These are phyloP conservation scores for Anadara kagoshimensis DNA, from an alignment of 1,140 invertebrate species.

Conservation along the genomic window DNA sequence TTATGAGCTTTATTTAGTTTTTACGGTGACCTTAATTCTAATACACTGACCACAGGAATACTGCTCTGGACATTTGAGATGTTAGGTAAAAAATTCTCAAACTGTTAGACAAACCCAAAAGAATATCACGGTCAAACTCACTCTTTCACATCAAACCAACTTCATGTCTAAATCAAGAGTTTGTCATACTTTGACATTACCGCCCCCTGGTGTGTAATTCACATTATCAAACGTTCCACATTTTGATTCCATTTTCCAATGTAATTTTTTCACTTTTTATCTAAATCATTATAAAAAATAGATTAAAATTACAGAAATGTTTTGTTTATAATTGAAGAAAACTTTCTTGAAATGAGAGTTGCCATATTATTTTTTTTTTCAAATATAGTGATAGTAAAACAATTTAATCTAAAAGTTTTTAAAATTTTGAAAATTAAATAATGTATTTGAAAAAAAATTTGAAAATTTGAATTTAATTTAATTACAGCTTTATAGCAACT, in stretches of 20 bases:
- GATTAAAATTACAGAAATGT: neutral
- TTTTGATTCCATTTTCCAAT: slow-evolving; percentile 73
- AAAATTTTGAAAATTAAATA: neutral
- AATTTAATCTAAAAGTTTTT: no score
- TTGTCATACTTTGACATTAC: slow-evolving; percentile 69
- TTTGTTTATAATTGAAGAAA: neutral
- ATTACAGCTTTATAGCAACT: slow-evolving; percentile 10
- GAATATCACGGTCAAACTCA: no score
- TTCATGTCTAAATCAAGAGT: neutral
- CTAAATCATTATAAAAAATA: slow-evolving; percentile 76
- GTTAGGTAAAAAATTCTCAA: no score
- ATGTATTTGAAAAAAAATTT: neutral
- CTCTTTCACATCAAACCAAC: no score
- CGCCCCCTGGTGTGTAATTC: slow-evolving; percentile 90
- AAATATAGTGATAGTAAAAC: no score
- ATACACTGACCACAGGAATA: no score
- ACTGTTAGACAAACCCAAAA: no score
- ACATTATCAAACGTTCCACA: slow-evolving; percentile 89
- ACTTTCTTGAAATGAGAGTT: no score
- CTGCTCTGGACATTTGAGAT: no score
- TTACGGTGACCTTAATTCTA: no score
- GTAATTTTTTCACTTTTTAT: slow-evolving; percentile 40
- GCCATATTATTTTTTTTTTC: no score
- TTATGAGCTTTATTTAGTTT: no score
- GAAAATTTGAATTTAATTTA: neutral